Evolutionary conservation across 1,140 invertebrate species (phyloP).

Genomic region (Subanguina moxae): DNA sequence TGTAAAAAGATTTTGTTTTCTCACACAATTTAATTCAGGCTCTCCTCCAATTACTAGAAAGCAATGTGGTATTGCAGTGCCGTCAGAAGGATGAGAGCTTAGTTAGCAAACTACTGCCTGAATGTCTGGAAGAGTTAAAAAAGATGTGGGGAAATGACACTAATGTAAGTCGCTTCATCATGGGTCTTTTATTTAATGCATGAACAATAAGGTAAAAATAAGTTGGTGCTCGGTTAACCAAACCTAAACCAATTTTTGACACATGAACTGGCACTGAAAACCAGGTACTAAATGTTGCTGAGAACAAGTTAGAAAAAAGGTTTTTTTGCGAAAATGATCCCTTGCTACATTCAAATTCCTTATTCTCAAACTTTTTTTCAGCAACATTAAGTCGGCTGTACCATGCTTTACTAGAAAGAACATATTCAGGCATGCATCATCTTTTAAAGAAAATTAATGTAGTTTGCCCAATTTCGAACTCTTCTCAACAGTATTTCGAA

Average conservation of each 20-base stretch:
- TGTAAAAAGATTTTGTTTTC: no score
- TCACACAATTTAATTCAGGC: slow-evolving; percentile 54
- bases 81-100: slow-evolving; percentile 74
- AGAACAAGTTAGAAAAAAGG: neutral
- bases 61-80: slow-evolving; percentile 73
- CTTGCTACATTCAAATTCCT: no score
- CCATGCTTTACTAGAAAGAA: no score
- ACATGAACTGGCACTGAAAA: neutral
- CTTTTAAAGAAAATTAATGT: neutral
- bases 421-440: neutral
- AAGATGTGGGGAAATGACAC: slow-evolving; percentile 74
- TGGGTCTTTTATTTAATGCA: slow-evolving; percentile 55
- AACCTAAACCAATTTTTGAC: neutral
- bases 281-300: neutral
- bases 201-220: neutral
- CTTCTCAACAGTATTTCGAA: no score
- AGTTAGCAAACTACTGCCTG: slow-evolving; percentile 62
- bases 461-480: no score
- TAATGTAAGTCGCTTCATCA: slow-evolving; percentile 65
- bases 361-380: no score
- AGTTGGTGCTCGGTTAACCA: neutral
- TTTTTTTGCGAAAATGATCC: neutral
- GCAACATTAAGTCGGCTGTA: no score
- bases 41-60: slow-evolving; percentile 75
- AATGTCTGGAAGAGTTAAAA: slow-evolving; percentile 65